Evolutionary conservation across 2,888 invertebrate species (phyloP).

Genomic region (Teleiodes luculella): DNA sequence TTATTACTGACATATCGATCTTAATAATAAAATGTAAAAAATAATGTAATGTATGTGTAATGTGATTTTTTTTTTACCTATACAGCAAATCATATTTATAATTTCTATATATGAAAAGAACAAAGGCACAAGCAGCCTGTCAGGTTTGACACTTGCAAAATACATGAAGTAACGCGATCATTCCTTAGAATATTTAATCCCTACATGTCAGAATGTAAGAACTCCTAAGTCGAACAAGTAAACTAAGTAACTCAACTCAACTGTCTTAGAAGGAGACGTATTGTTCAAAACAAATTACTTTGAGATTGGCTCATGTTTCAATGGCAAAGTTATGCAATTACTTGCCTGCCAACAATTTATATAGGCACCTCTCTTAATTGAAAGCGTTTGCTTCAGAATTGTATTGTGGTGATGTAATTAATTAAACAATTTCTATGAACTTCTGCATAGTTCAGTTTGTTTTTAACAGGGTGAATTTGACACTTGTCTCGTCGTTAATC

Average conservation of each 20-base stretch:
- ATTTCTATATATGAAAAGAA: too few relatives aligned
- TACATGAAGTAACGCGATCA: too few relatives aligned
- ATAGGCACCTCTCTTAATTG: neutral
- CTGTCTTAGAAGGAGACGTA: neutral
- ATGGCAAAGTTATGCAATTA: neutral
- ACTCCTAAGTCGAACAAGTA: neutral
- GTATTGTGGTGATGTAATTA: neutral
- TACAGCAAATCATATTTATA: too few relatives aligned
- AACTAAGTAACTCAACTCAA: neutral
- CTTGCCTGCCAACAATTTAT: neutral
- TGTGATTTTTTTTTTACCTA: too few relatives aligned
- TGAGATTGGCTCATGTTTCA: neutral
- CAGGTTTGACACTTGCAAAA: too few relatives aligned
- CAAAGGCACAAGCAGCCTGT: too few relatives aligned
- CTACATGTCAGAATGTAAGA: too few relatives aligned
- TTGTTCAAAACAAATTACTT: constrained; percentile 1
- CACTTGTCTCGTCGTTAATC: neutral
- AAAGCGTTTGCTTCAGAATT: neutral
- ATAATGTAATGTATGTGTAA: too few relatives aligned
- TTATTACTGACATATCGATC: too few relatives aligned
- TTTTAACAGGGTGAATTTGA: neutral
- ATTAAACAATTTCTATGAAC: neutral
- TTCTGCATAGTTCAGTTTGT: neutral
- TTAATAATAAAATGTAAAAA: too few relatives aligned
- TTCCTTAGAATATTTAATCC: too few relatives aligned